Percentiles rank a stretch among this genome's conserved stretches.
Evolutionary conservation across 2,797 vertebrate species (phyloP).

Genomic region (Argyrosomus regius): DNA sequence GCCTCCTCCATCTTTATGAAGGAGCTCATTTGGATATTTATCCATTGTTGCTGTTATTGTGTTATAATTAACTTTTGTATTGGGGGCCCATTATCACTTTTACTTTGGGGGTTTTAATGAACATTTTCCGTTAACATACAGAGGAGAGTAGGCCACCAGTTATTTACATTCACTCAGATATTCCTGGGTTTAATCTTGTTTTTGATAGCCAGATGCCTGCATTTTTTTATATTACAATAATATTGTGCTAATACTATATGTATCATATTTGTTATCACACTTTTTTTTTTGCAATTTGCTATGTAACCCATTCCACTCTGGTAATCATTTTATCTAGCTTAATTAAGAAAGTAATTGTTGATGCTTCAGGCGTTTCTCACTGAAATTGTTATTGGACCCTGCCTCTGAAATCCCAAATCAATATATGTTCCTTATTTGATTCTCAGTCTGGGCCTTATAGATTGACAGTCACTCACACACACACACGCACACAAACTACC

Average conservation of each 20-base stretch:
- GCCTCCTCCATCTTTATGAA: slow-evolving; percentile 1
- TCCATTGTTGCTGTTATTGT: not conserved
- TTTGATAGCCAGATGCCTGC: slow-evolving; percentile 9
- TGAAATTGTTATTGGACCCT: slow-evolving; percentile 55
- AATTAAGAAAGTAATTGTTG: slow-evolving; percentile 67
- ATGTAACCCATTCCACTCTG: slow-evolving; percentile 16
- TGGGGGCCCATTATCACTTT: not conserved
- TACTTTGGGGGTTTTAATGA: slow-evolving; percentile 11
- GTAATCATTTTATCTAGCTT: slow-evolving; percentile 34
- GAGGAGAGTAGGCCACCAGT: not conserved
- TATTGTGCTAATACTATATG: slow-evolving; percentile 13
- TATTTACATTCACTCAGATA: slow-evolving; percentile 15
- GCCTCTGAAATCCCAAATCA: slow-evolving; percentile 72
- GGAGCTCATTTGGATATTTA: slow-evolving; percentile 12
- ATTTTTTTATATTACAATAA: slow-evolving; percentile 8
- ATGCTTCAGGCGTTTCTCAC: slow-evolving; percentile 60
- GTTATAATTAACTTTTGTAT: not conserved
- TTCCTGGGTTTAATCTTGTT: slow-evolving; percentile 5
- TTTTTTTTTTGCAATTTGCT: slow-evolving; percentile 26
- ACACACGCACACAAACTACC: not conserved
- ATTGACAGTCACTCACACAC: slow-evolving; percentile 40
- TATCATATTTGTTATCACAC: slow-evolving; percentile 14
- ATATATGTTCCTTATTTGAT: slow-evolving; percentile 66
- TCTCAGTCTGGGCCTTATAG: slow-evolving; percentile 48
- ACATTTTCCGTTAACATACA: slow-evolving; percentile 6